Conservation (phyloP, 2,113 vertebrate species). For the Mesoclemmys tuberculata region DNA sequence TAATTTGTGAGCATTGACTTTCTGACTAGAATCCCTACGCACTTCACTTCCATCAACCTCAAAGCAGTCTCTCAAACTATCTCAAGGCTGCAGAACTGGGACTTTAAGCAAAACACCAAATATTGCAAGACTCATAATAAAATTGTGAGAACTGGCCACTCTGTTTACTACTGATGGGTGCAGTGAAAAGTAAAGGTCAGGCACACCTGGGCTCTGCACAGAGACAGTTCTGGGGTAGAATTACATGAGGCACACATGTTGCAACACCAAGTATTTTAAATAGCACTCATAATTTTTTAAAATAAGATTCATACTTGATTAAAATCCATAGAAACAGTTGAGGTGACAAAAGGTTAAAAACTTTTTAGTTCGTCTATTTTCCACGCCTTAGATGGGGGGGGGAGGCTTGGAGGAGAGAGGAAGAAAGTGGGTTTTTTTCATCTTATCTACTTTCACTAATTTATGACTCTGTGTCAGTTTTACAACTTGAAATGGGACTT, state of each 20-base stretch:
- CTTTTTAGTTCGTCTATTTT: too few species aligned
- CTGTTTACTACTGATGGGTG: neutral
- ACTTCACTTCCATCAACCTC: neutral
- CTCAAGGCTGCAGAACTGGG: neutral
- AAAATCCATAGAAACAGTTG: neutral
- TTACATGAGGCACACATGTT: neutral
- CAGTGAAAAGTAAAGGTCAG: neutral
- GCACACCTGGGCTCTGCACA: neutral
- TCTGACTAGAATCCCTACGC: neutral
- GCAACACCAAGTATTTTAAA: accelerated
- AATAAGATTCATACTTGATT: neutral
- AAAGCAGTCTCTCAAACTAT: neutral
- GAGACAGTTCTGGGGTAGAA: accelerated
- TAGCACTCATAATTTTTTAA: neutral
- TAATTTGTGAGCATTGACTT: neutral
- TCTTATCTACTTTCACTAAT: too few species aligned
- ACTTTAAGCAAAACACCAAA: neutral
- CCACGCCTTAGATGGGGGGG: too few species aligned
- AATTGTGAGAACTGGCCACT: neutral
- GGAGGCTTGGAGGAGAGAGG: too few species aligned
- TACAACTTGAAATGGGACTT: too few species aligned
- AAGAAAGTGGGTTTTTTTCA: too few species aligned
- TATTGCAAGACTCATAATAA: neutral
- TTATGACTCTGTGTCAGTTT: too few species aligned
- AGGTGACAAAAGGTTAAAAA: too few species aligned